Evolutionary conservation across 2,113 vertebrate genomes (phyloP).

Genomic region (Trinectes maculatus): DNA sequence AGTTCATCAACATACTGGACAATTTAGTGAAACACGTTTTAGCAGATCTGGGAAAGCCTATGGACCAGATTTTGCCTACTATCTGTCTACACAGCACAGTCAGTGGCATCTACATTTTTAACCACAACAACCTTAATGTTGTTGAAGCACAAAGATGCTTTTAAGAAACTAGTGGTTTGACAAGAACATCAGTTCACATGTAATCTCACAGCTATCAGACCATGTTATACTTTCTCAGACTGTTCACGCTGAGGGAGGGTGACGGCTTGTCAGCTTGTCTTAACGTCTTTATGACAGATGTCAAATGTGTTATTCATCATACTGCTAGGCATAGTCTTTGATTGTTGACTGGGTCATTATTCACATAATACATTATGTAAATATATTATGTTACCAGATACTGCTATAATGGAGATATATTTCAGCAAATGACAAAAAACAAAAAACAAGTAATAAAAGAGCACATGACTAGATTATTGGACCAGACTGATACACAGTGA

Average conservation of each 20-base stretch:
- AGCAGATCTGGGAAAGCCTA: neutral
- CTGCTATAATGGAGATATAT: no score
- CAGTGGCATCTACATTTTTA: neutral
- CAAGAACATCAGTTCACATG: constrained; percentile 8
- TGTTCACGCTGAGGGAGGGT: neutral
- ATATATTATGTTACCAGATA: no score
- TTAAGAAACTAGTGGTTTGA: neutral
- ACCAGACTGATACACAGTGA: no score
- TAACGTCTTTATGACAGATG: no score
- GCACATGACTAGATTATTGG: no score
- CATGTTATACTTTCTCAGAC: neutral
- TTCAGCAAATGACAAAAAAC: no score
- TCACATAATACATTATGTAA: no score
- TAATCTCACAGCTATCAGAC: neutral
- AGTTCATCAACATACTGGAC: neutral
- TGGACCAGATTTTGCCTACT: neutral
- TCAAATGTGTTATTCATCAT: no score
- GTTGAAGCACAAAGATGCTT: neutral
- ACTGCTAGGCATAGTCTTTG: no score
- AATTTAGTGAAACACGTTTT: neutral
- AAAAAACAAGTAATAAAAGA: no score
- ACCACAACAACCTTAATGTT: neutral
- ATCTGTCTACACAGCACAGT: neutral
- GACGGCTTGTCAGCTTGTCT: no score
- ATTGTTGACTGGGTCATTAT: no score